Evolutionary conservation across 2,113 vertebrate genomes (phyloP), one percentile per base, ranked within the genome.

Genomic region (Seriola dumerili): DNA sequence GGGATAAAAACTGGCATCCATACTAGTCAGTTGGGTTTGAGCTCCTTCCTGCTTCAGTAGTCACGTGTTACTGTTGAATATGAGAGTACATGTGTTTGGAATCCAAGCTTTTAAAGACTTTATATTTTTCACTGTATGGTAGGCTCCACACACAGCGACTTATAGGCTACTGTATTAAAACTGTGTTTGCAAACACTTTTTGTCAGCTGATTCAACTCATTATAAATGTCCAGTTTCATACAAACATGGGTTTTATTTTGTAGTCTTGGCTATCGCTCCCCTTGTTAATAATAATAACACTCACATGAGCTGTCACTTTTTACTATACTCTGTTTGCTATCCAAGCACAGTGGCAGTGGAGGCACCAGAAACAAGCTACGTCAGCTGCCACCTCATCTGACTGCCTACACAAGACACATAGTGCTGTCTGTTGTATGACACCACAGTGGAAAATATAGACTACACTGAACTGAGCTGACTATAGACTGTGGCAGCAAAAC

Each of bases 1-100:
- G 59, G 61, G 25, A 58, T 52, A 16, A 55, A 76, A 77, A 70
- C 81, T 78, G 70, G 72, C 72, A 82, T 71, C 46, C 16, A 16
- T 17, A 17, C 17, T 5, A 0, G 19, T 21, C 58, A 66, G 50
- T 23, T 69, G 40, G 66, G 44, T 80, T 86, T 54, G 54, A 63
- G 59, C 54, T 72, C 40, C 75, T 82, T 78, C 23, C 73, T 80
- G 64, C 66, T 83, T 73, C 44, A 42, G 38, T 13, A 11, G 38
- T 82, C 59, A 55, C 23, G 21, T 85, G 69, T 12, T 34, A 10
- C 29, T 78, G 46, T 61, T 4, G 1, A 73, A 63, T 58, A 10
- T 23, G 13, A 73, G 48, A 54, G 13, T 4, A n/a, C 4, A 48
- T 50, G 25, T 42, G 36, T 61, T 38, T 42, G 4, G 16, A 32